Evolutionary conservation across 2,113 vertebrate genomes (phyloP).

Genomic region (Gambusia affinis): DNA sequence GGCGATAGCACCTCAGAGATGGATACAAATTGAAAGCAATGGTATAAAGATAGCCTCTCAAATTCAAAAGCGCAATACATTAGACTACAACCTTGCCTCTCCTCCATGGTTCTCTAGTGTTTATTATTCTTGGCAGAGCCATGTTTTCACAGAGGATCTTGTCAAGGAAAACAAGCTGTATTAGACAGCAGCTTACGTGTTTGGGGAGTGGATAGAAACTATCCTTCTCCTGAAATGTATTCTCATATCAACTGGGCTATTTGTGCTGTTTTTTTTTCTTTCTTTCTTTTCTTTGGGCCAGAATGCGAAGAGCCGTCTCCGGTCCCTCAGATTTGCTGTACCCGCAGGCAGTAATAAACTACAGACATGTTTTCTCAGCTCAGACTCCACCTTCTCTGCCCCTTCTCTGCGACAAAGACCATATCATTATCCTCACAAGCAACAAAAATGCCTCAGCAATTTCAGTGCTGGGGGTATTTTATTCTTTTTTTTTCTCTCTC

Average conservation of each 20-base stretch:
- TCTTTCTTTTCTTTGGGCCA: conserved; percentile 19
- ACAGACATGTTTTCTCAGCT: conserved; percentile 54
- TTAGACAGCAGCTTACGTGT: conserved; percentile 37
- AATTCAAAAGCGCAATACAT: conserved; percentile 19
- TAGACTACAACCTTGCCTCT: neutral
- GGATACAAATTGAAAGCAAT: neutral
- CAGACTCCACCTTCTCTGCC: conserved; percentile 51
- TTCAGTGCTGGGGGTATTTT: conserved; percentile 43
- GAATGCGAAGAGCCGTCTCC: conserved; percentile 48
- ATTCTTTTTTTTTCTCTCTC: neutral
- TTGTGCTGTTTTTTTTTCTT: conserved; percentile 37
- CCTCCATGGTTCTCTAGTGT: neutral
- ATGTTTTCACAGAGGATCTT: neutral
- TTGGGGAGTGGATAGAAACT: conserved; percentile 39
- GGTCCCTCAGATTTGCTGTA: conserved; percentile 32
- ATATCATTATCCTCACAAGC: conserved; percentile 60
- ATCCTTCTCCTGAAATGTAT: conserved; percentile 33
- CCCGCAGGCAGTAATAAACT: conserved; percentile 67
- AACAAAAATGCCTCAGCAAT: conserved; percentile 53
- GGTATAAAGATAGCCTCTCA: conserved; percentile 7
- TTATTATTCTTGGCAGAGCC: conserved; percentile 25
- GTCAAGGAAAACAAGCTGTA: conserved; percentile 29
- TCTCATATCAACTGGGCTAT: conserved; percentile 43
- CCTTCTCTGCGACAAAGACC: conserved; percentile 59
- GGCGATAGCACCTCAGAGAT: neutral